A percentile compares a stretch with the other conserved stretches of the same genome.
These are phyloP conservation scores for Musca domestica DNA, from an alignment of 1,140 invertebrate genomes.

Conservation along the genomic window DNA sequence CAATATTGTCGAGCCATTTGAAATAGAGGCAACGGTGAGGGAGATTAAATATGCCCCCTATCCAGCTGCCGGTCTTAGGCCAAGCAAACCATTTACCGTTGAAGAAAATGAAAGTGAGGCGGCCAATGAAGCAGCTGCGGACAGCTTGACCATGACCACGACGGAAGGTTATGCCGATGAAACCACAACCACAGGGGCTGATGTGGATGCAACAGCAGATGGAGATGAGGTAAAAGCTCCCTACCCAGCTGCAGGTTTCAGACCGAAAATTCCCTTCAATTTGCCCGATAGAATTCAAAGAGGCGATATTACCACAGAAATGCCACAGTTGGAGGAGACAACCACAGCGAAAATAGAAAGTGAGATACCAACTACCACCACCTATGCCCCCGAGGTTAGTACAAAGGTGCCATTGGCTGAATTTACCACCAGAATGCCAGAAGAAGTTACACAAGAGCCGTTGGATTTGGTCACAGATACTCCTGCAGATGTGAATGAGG, in stretches of 20 bases:
- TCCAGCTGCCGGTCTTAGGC: slow-evolving; percentile 25
- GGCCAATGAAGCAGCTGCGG: neutral
- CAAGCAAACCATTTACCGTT: slow-evolving; percentile 23
- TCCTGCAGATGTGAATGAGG: neutral
- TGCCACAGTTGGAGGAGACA: slow-evolving; percentile 20
- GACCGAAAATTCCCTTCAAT: slow-evolving; percentile 38
- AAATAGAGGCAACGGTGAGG: slow-evolving; percentile 25
- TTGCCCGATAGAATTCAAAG: slow-evolving; percentile 33
- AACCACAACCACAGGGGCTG: neutral
- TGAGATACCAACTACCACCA: neutral
- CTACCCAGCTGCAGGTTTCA: slow-evolving; percentile 39
- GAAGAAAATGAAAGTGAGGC: slow-evolving; percentile 19
- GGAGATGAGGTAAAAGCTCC: slow-evolving; percentile 27
- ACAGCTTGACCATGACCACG: neutral
- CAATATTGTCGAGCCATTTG: slow-evolving; percentile 7
- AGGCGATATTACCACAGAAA: neutral
- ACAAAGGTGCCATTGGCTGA: slow-evolving; percentile 28
- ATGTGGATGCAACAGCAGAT: neutral
- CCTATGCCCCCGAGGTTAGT: too few species aligned
- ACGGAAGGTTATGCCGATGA: neutral
- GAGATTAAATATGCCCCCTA: slow-evolving; percentile 29
- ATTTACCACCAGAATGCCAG: slow-evolving; percentile 34
- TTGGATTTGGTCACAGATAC: neutral
- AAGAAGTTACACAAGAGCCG: slow-evolving; percentile 30
- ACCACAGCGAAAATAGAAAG: slow-evolving; percentile 31